Percentiles rank a stretch among this genome's conserved stretches.
phyloP scores from a whole-genome alignment of 2,113 vertebrate genomes.

The Psittacara wagleri region DNA sequence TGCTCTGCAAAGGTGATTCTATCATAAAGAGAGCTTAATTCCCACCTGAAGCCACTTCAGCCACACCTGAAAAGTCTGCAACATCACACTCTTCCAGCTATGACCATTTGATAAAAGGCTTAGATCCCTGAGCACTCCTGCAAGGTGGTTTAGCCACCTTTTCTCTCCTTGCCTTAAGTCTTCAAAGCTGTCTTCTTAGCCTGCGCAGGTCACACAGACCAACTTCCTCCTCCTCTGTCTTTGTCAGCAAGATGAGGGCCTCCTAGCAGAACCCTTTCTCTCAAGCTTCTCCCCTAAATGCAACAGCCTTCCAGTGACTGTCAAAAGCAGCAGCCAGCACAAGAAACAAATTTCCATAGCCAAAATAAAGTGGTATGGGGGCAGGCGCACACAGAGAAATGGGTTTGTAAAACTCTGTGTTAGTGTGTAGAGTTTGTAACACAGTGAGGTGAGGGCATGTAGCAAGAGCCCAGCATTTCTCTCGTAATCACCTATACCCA shows the following conservation, averaged over 20 bases:
- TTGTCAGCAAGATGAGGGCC: background rate
- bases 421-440: background rate
- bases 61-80: background rate
- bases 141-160: background rate
- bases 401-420: background rate
- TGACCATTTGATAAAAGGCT: background rate
- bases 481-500: background rate
- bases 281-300: background rate
- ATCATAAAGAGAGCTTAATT: background rate
- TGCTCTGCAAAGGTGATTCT: background rate
- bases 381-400: background rate
- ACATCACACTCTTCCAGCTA: background rate
- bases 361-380: background rate
- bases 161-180: background rate
- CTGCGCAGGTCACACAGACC: background rate
- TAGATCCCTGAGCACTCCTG: background rate
- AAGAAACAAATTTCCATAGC: accelerated
- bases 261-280: background rate
- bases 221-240: background rate
- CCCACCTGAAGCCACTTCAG: background rate
- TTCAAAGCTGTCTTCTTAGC: background rate
- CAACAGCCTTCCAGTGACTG: background rate
- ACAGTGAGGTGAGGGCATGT: background rate
- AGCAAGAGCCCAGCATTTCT: background rate
- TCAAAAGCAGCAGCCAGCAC: background rate